A percentile compares a stretch with the other conserved stretches of the same genome.
Evolutionary conservation across 2,113 vertebrate genomes (phyloP).

Genomic region (Morone chrysops): DNA sequence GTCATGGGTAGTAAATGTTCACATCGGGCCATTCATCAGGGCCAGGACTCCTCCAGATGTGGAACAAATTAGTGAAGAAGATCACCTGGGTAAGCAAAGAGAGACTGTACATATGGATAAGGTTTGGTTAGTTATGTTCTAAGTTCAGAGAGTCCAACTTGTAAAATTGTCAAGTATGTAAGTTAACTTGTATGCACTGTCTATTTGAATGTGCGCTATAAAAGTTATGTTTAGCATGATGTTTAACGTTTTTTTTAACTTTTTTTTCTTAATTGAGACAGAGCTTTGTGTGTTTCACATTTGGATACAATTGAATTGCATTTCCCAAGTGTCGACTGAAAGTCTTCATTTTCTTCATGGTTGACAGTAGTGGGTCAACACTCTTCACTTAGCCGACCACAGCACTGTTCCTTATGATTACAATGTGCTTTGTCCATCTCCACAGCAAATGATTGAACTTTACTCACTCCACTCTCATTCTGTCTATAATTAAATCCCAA

Average conservation of each 20-base stretch:
- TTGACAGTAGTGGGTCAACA: not conserved
- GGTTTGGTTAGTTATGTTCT: not conserved
- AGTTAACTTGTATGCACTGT: not conserved
- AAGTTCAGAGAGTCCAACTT: not conserved
- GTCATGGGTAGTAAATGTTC: slow-evolving; percentile 80
- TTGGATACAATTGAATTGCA: not conserved
- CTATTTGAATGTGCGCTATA: not conserved
- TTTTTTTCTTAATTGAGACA: not conserved
- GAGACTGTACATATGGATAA: not conserved
- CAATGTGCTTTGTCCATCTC: not conserved
- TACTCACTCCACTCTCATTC: not conserved
- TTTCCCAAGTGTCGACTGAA: not conserved
- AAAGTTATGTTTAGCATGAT: not conserved
- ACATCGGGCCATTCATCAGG: slow-evolving; percentile 73
- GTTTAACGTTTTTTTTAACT: not conserved
- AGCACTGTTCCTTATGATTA: not conserved
- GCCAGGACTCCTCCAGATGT: slow-evolving; percentile 78
- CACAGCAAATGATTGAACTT: not conserved
- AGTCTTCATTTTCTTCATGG: not conserved
- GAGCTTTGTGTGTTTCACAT: not conserved
- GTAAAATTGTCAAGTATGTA: not conserved
- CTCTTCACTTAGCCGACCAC: not conserved
- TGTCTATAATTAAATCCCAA: not conserved
- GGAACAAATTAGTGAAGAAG: slow-evolving; percentile 78
- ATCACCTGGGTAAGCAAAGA: not conserved